Evolutionary conservation across 2,888 invertebrate genomes (phyloP).

Genomic region (Aromia moschata): DNA sequence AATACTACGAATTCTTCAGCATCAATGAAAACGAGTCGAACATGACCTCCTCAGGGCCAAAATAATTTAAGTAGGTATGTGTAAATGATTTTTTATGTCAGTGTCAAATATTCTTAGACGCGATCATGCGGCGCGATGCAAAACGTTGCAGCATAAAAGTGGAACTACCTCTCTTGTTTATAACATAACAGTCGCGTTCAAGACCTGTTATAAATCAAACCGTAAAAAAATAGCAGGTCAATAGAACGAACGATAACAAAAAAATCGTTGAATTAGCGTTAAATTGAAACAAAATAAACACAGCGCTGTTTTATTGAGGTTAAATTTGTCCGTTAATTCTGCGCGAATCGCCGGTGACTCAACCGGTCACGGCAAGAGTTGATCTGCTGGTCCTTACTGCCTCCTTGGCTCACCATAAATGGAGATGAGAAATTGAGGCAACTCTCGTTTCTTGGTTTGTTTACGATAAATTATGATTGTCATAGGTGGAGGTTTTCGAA

Average conservation of each 20-base stretch:
- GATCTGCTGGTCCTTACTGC: conserved; percentile 23
- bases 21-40: too few species aligned
- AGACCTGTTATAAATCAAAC: conserved; percentile 4
- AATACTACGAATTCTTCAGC: too few species aligned
- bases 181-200: background rate
- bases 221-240: conserved; percentile 22
- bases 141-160: background rate
- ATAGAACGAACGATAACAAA: conserved; percentile 9
- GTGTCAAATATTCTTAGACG: background rate
- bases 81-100: conserved; percentile 6
- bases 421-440: conserved; percentile 22
- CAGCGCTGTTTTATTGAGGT: conserved; percentile 22
- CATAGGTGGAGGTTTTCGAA: too few species aligned
- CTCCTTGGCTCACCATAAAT: conserved; percentile 25
- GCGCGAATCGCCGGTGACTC: conserved; percentile 22
- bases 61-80: background rate
- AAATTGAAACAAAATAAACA: conserved; percentile 13
- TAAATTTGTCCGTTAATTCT: conserved; percentile 22
- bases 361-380: conserved; percentile 13
- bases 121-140: background rate
- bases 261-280: conserved; percentile 15
- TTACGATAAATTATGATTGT: background rate
- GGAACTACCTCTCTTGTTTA: conserved; percentile 1
- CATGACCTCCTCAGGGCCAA: background rate
- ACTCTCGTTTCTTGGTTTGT: conserved; percentile 10